These are phyloP conservation scores for Drosophila sp. DNA, from an alignment of 1,140 invertebrate genomes.

Conservation along the genomic window DNA sequence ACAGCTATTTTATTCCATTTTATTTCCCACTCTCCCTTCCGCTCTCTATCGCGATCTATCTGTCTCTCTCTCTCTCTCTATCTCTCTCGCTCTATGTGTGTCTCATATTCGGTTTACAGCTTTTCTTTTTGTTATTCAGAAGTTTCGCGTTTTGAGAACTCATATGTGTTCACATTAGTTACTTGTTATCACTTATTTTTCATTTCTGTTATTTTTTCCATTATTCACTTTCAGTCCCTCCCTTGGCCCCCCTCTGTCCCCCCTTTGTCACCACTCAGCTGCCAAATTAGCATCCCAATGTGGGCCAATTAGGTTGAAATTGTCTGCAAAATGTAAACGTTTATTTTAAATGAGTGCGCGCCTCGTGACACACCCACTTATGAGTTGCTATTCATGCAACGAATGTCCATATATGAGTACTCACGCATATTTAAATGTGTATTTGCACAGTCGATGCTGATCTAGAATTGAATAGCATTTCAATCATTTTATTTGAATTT, in stretches of 20 bases:
- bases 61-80: background rate
- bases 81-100: background rate
- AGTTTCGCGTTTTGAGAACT: constrained; percentile 17
- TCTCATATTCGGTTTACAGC: background rate
- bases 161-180: constrained; percentile 36
- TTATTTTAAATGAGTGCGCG: constrained; percentile 59
- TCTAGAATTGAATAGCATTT: background rate
- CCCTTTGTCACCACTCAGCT: background rate
- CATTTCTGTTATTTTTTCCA: constrained; percentile 14
- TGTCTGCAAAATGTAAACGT: constrained; percentile 72
- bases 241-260: background rate
- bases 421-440: background rate
- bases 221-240: background rate
- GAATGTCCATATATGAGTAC: constrained; percentile 2
- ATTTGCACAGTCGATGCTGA: constrained; percentile 17
- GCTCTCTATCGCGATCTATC: background rate
- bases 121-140: background rate
- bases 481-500: too few species aligned
- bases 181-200: constrained; percentile 52
- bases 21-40: constrained; percentile 10
- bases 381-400: constrained; percentile 2
- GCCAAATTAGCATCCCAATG: constrained; percentile 56
- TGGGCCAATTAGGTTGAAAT: constrained; percentile 77
- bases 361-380: constrained; percentile 12
- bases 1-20: constrained; percentile 71